Conservation (phyloP, 2,888 invertebrate genomes). For the Agrilus cyanescens region DNA sequence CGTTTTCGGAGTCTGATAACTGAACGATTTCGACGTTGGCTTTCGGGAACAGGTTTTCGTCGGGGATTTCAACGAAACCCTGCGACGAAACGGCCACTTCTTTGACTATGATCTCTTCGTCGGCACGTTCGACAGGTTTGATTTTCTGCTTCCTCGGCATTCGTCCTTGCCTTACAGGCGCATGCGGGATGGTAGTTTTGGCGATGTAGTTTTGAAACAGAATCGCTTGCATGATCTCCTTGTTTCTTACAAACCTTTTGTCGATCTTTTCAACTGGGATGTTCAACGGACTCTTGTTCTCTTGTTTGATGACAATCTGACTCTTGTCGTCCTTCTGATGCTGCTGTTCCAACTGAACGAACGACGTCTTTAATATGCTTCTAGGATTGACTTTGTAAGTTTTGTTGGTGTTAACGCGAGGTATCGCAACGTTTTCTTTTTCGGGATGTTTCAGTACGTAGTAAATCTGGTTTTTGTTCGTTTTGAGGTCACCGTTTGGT, state of each 20-base stretch:
- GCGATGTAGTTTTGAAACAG: slow-evolving; percentile 29
- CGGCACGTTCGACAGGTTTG: slow-evolving; percentile 28
- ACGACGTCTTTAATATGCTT: slow-evolving; percentile 28
- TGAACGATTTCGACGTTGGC: slow-evolving; percentile 26
- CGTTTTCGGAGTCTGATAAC: slow-evolving; percentile 30
- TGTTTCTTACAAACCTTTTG: slow-evolving; percentile 18
- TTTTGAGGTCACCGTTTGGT: slow-evolving; percentile 1
- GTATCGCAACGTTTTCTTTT: slow-evolving; percentile 28
- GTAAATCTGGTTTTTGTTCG: slow-evolving; percentile 15
- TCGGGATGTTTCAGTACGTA: slow-evolving; percentile 27
- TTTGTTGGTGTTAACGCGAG: slow-evolving; percentile 10
- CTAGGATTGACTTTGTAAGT: slow-evolving; percentile 25
- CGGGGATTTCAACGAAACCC: slow-evolving; percentile 26
- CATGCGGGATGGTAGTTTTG: slow-evolving; percentile 30
- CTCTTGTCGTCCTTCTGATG: slow-evolving; percentile 3
- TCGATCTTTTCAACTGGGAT: slow-evolving; percentile 1
- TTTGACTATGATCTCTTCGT: slow-evolving; percentile 34
- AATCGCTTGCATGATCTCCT: slow-evolving; percentile 25
- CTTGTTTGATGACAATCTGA: slow-evolving; percentile 6
- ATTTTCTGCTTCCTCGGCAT: slow-evolving; percentile 35
- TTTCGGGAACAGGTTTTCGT: slow-evolving; percentile 16
- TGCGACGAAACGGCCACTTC: slow-evolving; percentile 31
- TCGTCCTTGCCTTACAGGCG: slow-evolving; percentile 28
- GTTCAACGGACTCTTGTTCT: slow-evolving; percentile 7
- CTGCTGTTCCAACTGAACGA: slow-evolving; percentile 8